Evolutionary conservation across 2,797 vertebrate genomes (phyloP).

Genomic region (Miichthys miiuy): DNA sequence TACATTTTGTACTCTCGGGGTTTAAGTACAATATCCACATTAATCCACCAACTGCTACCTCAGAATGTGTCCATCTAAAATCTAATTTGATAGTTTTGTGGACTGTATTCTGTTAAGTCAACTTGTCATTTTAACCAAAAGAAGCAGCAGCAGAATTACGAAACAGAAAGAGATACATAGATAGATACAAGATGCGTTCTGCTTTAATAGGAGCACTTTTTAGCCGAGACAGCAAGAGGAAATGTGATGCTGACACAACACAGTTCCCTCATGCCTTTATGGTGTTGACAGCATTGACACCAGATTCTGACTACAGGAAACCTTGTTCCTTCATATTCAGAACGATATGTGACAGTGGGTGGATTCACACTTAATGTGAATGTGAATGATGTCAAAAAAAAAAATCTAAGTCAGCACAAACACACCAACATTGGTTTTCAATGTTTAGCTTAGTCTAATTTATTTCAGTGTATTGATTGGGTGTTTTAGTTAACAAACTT

Average conservation of each 20-base stretch:
- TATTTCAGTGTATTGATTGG: too few species aligned
- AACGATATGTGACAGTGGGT: not conserved
- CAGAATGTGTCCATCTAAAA: not conserved
- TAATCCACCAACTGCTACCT: not conserved
- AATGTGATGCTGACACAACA: constrained; percentile 8
- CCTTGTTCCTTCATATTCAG: not conserved
- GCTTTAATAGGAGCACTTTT: not conserved
- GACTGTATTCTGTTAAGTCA: not conserved
- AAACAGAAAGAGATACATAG: not conserved
- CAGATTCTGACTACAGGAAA: constrained; percentile 12
- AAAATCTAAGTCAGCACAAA: too few species aligned
- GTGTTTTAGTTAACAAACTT: too few species aligned
- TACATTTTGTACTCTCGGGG: not conserved
- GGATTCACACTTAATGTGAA: not conserved
- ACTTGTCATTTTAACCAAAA: not conserved
- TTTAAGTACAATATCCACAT: not conserved
- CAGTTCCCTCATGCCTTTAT: constrained; percentile 39
- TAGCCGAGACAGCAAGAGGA: constrained; percentile 31
- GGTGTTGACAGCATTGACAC: constrained; percentile 16
- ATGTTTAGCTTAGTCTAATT: too few species aligned
- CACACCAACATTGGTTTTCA: too few species aligned
- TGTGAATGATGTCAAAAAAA: too few species aligned
- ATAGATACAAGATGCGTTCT: not conserved
- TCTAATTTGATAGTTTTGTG: not conserved
- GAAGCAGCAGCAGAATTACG: not conserved